Conservation (phyloP, 2,888 invertebrate genomes). For the Melanargia galathea region DNA sequence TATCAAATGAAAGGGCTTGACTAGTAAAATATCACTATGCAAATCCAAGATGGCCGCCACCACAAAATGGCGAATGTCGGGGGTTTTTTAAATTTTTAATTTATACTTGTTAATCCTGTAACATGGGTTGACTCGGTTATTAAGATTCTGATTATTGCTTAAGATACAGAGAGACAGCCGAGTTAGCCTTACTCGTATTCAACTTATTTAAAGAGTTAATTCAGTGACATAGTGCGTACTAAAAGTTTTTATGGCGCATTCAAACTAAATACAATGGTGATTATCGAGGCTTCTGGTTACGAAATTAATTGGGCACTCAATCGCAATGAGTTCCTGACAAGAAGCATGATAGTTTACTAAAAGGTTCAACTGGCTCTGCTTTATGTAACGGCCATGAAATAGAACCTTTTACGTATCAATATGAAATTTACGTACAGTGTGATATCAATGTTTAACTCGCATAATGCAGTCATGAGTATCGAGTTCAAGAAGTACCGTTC, state of each 20-base stretch:
- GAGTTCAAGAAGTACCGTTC: background rate
- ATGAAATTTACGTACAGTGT: background rate
- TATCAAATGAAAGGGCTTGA: no score
- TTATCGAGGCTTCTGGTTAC: slow-evolving; percentile 23
- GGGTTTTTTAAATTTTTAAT: no score
- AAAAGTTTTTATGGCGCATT: slow-evolving; percentile 28
- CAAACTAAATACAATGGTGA: slow-evolving; percentile 31
- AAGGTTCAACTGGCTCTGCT: slow-evolving; percentile 2
- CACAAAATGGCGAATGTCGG: no score
- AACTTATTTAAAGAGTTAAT: slow-evolving; percentile 13
- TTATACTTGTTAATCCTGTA: no score
- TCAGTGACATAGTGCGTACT: slow-evolving; percentile 19
- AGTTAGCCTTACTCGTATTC: slow-evolving; percentile 12
- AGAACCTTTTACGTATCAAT: background rate
- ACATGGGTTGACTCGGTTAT: slow-evolving; percentile 24
- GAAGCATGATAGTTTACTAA: slow-evolving; percentile 13
- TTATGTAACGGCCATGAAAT: slow-evolving; percentile 6
- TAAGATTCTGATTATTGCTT: slow-evolving; percentile 28
- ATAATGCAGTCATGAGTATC: slow-evolving; percentile 3
- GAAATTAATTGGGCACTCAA: slow-evolving; percentile 28
- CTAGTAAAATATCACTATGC: no score
- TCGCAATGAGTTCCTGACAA: slow-evolving; percentile 17
- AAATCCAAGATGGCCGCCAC: no score
- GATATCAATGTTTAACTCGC: background rate
- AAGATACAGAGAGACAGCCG: slow-evolving; percentile 28